A percentile compares a stretch with the other conserved stretches of the same genome.
These are phyloP conservation scores for Melanogrammus aeglefinus DNA, from an alignment of 2,797 vertebrate genomes.

Conservation along the genomic window DNA sequence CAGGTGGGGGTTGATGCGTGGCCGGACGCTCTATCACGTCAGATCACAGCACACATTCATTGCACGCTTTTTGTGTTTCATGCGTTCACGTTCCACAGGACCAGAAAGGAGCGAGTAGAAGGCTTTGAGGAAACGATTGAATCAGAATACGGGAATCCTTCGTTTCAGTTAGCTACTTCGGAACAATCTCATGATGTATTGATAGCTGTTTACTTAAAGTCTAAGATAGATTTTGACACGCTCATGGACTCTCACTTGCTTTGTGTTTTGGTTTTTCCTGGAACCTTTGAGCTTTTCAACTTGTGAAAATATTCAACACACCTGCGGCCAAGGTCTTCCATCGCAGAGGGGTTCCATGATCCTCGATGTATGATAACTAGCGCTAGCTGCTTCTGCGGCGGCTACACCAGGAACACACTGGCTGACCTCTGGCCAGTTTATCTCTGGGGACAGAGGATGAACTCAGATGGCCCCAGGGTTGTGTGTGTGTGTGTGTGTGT, in stretches of 20 bases:
- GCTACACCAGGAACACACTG: constrained; percentile 6
- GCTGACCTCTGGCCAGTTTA: constrained; percentile 28
- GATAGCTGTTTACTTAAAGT: background rate
- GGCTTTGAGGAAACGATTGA: background rate
- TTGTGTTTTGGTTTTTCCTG: background rate
- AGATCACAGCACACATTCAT: background rate
- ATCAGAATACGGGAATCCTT: background rate
- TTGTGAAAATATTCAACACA: no score
- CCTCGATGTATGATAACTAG: background rate
- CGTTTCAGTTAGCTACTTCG: no score
- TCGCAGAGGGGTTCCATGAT: background rate
- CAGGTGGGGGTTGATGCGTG: constrained; percentile 32
- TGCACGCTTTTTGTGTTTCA: background rate
- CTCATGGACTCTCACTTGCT: background rate
- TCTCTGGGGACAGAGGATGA: constrained; percentile 16
- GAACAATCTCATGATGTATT: no score
- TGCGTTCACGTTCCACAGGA: background rate
- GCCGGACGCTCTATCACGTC: background rate
- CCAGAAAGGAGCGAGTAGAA: background rate
- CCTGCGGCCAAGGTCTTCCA: no score
- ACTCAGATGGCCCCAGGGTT: constrained; percentile 41
- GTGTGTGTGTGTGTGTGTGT: background rate
- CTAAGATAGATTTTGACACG: background rate
- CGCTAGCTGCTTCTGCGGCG: background rate
- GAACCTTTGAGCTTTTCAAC: no score